Evolutionary conservation across 1,140 invertebrate species (phyloP).

Genomic region (Drosophila triauraria): DNA sequence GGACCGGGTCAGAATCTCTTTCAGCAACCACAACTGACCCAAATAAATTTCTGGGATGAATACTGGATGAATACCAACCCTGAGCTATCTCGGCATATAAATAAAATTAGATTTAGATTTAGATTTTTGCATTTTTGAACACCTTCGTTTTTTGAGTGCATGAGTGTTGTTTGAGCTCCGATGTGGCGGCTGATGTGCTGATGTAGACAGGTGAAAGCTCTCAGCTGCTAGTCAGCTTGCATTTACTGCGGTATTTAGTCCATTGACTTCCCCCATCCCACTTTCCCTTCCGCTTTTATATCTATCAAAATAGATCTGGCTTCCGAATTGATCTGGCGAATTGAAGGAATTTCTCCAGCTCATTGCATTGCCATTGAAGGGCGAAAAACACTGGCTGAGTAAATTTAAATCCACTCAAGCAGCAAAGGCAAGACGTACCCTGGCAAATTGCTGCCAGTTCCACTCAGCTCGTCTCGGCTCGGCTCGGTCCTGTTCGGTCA

Average conservation of each 20-base stretch:
- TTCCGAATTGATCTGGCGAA: conserved; percentile 8
- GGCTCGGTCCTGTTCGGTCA: conserved; percentile 38
- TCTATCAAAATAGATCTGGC: conserved; percentile 32
- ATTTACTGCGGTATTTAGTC: conserved; percentile 44
- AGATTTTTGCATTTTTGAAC: too few relatives aligned
- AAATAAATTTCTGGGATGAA: too few relatives aligned
- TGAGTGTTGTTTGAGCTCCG: conserved; percentile 1
- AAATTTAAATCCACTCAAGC: conserved; percentile 52
- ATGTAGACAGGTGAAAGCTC: conserved; percentile 22
- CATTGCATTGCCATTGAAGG: conserved; percentile 47
- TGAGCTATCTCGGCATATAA: too few relatives aligned
- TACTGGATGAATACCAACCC: too few relatives aligned
- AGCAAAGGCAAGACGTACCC: conserved; percentile 55
- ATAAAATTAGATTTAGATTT: too few relatives aligned
- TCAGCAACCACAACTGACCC: too few relatives aligned
- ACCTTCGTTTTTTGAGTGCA: conserved; percentile 2
- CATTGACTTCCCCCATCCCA: conserved; percentile 11
- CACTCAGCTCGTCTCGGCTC: conserved; percentile 15
- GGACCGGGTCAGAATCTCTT: too few relatives aligned
- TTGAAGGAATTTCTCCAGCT: conserved; percentile 34
- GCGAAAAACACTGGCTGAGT: conserved; percentile 33
- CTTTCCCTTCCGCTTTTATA: conserved; percentile 7
- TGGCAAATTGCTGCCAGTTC: conserved; percentile 59
- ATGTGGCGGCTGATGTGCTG: conserved; percentile 18
- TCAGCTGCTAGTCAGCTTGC: conserved; percentile 29